Evolutionary conservation across 2,797 vertebrate genomes (phyloP).

Genomic region (Gila robusta): DNA sequence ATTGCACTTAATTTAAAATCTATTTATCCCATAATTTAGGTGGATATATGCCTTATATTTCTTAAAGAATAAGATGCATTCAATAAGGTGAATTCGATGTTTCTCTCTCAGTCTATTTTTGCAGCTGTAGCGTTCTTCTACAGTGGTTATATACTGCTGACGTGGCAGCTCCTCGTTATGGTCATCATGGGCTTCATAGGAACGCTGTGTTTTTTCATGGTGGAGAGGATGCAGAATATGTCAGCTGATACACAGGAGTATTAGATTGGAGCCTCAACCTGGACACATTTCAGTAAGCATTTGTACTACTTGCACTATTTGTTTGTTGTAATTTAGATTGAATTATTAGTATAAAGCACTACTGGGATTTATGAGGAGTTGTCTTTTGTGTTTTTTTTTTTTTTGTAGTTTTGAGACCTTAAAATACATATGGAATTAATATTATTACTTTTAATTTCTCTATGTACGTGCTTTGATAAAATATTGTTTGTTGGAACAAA

Average conservation of each 20-base stretch:
- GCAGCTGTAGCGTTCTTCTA: conserved; percentile 85
- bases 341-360: conserved; percentile 26
- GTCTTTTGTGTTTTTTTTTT: conserved; percentile 11
- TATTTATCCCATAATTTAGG: no score
- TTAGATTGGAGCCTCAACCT: conserved; percentile 49
- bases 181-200: conserved; percentile 79
- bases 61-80: background rate
- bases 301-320: conserved; percentile 44
- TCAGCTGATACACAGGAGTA: conserved; percentile 69
- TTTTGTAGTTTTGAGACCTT: conserved; percentile 1
- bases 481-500: background rate
- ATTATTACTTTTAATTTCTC: background rate
- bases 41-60: background rate
- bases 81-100: background rate
- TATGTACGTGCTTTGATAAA: conserved; percentile 21
- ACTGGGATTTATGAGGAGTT: conserved; percentile 12
- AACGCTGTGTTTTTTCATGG: conserved; percentile 82
- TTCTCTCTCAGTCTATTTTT: conserved; percentile 76
- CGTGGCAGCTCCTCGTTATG: conserved; percentile 83
- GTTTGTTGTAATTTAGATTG: conserved; percentile 4
- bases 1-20: no score
- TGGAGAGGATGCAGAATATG: conserved; percentile 76
- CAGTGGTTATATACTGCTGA: conserved; percentile 79
- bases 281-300: conserved; percentile 24
- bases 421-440: background rate